Evolutionary conservation across 2,888 invertebrate genomes (phyloP), one percentile per base, ranked within the genome.

Genomic region (Cantharis rustica): DNA sequence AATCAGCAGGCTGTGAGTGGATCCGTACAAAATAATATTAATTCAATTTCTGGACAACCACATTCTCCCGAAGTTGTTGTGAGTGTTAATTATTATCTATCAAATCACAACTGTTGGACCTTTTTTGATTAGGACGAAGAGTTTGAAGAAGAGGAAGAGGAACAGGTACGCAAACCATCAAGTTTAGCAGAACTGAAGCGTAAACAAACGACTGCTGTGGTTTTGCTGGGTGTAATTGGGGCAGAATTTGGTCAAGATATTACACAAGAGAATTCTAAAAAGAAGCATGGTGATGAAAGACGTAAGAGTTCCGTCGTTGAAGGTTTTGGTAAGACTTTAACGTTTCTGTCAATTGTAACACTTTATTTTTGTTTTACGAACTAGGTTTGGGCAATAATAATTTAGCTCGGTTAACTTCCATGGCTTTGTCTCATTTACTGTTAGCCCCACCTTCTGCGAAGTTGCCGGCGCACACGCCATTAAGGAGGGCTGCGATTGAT

Each of bases 181-280:
- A 96, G 95, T 79, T 89, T 94, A 2, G 94, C 95, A 0, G 97
- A 97, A 87, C 88, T 97, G 72, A 96, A 96, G 82, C 91, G 98
- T 7, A 98, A 98, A 84, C 98, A 99, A 88, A 98, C 98, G 0
- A 98, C 99, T 0, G 97, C 99, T 0, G 98, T 99, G 0, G 97
- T 99, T 4, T 89, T 99, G 72, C 88, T 99, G 62, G 99, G 98
- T 0, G 99, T 99, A 0, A 97, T 99, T 72, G 99, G 99, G 0
- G 97, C 99, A 0, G 98, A 99, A 89, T 99, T 99, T 86, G 99
- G 99, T 0, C 97, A 98, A 86, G 99, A 99, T 86, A 95, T 98
- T 71, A 92, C 94, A 0, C 90, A 91, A 74, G 89, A 90, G 0
- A 90, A 90, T 5, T 89, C 90, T 27, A 92, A 90, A 83, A 93